These are phyloP conservation scores for Sycophila sp. DNA, from an alignment of 1,140 invertebrate genomes.

Conservation along the genomic window DNA sequence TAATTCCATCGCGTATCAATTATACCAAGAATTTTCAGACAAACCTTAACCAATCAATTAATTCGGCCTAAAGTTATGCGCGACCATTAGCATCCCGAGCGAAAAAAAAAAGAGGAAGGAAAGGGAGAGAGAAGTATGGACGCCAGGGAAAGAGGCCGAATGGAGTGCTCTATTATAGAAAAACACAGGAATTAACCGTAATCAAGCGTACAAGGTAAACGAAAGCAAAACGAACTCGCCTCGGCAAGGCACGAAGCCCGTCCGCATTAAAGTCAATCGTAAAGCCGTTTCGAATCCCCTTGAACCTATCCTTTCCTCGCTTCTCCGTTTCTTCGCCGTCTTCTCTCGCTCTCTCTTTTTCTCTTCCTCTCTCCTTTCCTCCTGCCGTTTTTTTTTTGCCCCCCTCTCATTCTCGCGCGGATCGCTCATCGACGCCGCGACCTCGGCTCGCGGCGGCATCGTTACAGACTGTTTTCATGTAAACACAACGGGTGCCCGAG, in stretches of 20 bases:
- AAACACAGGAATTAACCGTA: constrained; percentile 29
- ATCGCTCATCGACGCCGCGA: constrained; percentile 43
- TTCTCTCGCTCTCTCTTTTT: not conserved
- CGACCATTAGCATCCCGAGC: not conserved
- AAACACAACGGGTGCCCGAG: constrained; percentile 51
- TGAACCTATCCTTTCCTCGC: constrained; percentile 40
- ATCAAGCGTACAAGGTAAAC: constrained; percentile 15
- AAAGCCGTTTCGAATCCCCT: constrained; percentile 45
- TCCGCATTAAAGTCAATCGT: constrained; percentile 31
- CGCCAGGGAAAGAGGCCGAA: not conserved
- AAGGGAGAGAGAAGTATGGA: too few relatives aligned
- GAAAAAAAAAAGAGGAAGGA: not conserved
- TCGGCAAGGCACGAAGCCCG: not conserved
- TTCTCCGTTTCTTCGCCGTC: not conserved
- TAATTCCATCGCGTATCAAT: too few relatives aligned
- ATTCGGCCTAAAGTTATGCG: not conserved
- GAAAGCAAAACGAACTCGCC: constrained; percentile 15
- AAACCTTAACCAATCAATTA: too few relatives aligned
- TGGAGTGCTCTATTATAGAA: constrained; percentile 16
- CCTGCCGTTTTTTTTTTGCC: constrained; percentile 28
- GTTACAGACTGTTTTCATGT: constrained; percentile 54
- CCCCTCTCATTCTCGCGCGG: constrained; percentile 29
- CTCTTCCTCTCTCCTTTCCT: too few relatives aligned
- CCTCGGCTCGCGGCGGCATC: constrained; percentile 42
- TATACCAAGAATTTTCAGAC: too few relatives aligned